These are phyloP conservation scores for Monochamus alternatus DNA, from an alignment of 2,888 invertebrate species.

Conservation along the genomic window DNA sequence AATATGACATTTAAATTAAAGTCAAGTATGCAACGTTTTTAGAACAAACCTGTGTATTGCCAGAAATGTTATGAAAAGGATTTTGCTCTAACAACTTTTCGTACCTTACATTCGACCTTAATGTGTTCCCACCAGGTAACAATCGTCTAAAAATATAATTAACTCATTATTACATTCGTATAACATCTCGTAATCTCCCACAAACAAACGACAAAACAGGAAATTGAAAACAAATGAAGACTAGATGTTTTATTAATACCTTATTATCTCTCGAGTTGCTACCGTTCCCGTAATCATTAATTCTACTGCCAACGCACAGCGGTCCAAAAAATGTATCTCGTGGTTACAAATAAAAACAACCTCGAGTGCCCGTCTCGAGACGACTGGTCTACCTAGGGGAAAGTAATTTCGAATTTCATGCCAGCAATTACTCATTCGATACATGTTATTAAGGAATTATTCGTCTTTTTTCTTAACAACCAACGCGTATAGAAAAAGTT, in stretches of 20 bases:
- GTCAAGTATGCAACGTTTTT: too few relatives aligned
- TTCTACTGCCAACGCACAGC: constrained; percentile 59
- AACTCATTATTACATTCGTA: constrained; percentile 1
- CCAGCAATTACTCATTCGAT: constrained; percentile 70
- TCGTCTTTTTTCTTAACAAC: constrained; percentile 45
- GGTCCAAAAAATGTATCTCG: constrained; percentile 52
- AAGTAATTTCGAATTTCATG: constrained; percentile 71
- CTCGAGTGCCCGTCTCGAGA: constrained; percentile 59
- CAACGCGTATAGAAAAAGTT: constrained; percentile 36
- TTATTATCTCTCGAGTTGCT: constrained; percentile 61
- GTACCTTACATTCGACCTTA: not conserved
- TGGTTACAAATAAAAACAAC: constrained; percentile 61
- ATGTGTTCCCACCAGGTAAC: not conserved
- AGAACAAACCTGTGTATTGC: too few relatives aligned
- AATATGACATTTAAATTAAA: too few relatives aligned
- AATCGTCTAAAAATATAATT: constrained; percentile 31
- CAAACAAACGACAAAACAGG: constrained; percentile 42
- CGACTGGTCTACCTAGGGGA: constrained; percentile 60
- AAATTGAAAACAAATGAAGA: constrained; percentile 59
- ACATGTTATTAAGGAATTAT: constrained; percentile 63
- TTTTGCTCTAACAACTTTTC: too few relatives aligned
- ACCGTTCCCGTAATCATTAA: constrained; percentile 65
- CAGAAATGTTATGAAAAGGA: too few relatives aligned
- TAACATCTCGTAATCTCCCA: constrained; percentile 12
- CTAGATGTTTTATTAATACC: constrained; percentile 60